Conservation (phyloP, 2,888 invertebrate species). For the Flexamia atlantica region DNA sequence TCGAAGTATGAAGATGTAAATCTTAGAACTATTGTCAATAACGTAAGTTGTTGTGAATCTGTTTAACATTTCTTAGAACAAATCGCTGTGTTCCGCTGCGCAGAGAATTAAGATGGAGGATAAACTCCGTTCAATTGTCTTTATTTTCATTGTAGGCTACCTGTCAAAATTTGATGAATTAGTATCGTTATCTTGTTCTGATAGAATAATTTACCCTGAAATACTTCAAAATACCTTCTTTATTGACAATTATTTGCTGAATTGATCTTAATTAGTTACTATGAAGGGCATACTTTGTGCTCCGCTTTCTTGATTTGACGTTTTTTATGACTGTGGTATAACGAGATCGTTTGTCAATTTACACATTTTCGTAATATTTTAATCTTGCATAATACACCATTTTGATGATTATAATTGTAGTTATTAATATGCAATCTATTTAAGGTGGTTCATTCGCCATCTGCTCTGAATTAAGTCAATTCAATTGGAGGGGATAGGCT, state of each 20-base stretch:
- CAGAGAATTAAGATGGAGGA: conserved; percentile 51
- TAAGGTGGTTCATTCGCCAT: background rate
- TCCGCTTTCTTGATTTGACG: conserved; percentile 26
- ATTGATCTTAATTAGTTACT: background rate
- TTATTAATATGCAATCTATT: background rate
- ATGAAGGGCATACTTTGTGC: background rate
- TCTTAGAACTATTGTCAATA: background rate
- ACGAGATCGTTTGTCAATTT: too few species aligned
- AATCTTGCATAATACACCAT: too few species aligned
- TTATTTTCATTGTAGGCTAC: conserved; percentile 37
- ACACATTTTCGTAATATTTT: too few species aligned
- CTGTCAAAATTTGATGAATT: background rate
- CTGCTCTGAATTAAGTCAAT: conserved; percentile 5
- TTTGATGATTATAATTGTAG: too few species aligned
- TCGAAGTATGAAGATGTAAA: conserved; percentile 32
- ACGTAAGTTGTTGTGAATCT: conserved; percentile 39
- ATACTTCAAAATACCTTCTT: background rate
- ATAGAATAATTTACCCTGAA: too few species aligned
- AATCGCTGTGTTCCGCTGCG: conserved; percentile 52
- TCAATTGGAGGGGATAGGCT: conserved; percentile 44
- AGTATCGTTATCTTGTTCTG: too few species aligned
- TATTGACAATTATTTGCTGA: conserved; percentile 4
- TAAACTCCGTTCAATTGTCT: conserved; percentile 43
- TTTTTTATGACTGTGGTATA: background rate
- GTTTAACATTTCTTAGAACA: conserved; percentile 41